A percentile compares a stretch with the other conserved stretches of the same genome.
These are phyloP conservation scores for Drosophila pseudoananassae DNA, from an alignment of 1,140 invertebrate species.

Conservation along the genomic window DNA sequence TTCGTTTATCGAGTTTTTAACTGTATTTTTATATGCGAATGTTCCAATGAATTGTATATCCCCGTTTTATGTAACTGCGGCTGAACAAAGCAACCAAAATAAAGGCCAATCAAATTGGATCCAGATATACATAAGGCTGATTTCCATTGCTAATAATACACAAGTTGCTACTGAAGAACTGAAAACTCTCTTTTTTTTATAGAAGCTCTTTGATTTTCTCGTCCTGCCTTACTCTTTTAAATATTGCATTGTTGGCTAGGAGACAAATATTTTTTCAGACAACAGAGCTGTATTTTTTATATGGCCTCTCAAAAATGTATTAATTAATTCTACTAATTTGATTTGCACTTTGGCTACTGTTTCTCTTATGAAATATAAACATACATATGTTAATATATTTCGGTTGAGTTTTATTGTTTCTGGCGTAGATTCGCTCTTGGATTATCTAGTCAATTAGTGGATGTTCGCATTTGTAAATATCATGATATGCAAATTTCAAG, in stretches of 20 bases:
- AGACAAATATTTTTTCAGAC: conserved; percentile 23
- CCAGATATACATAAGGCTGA: conserved; percentile 28
- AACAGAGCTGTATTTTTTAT: conserved; percentile 15
- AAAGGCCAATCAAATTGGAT: conserved; percentile 15
- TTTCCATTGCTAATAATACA: conserved; percentile 48
- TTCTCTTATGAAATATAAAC: conserved; percentile 12
- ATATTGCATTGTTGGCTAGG: conserved; percentile 22
- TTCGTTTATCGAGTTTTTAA: conserved; percentile 37
- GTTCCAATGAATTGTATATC: conserved; percentile 26
- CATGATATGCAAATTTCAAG: conserved; percentile 43
- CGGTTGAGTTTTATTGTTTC: conserved; percentile 16
- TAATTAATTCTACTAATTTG: conserved; percentile 58
- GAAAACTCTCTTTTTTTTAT: conserved; percentile 17
- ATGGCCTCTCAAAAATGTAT: conserved; percentile 24
- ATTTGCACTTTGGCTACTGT: conserved; percentile 29
- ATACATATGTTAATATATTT: conserved; percentile 13
- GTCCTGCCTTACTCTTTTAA: neutral
- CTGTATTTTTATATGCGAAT: conserved; percentile 30
- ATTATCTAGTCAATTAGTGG: conserved; percentile 58
- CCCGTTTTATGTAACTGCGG: conserved; percentile 44
- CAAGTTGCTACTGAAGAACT: conserved; percentile 16
- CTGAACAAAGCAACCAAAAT: conserved; percentile 33
- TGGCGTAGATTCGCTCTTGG: conserved; percentile 23
- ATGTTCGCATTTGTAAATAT: conserved; percentile 47
- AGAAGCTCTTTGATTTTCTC: neutral